Percentiles rank a stretch among this genome's conserved stretches.
These are phyloP conservation scores for Lutra lutra DNA, from an alignment of 2,797 vertebrate species.

Conservation along the genomic window DNA sequence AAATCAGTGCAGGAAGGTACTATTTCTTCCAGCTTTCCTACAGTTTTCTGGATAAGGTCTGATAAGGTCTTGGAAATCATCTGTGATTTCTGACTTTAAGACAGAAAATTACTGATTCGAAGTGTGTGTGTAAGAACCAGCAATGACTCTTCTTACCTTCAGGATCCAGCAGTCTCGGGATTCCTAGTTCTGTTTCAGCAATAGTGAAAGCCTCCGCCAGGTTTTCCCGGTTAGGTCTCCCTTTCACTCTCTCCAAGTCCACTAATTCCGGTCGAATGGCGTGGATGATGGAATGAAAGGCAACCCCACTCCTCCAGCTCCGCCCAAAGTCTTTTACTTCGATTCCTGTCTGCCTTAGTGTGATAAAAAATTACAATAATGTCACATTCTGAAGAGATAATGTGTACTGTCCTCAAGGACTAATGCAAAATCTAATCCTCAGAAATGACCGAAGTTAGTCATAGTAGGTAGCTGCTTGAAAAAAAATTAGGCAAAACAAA, in stretches of 20 bases:
- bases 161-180: constrained; percentile 96
- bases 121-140: background rate
- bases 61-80: background rate
- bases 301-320: constrained; percentile 97
- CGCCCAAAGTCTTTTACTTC: constrained; percentile 97
- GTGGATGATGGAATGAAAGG: constrained; percentile 95
- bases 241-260: constrained; percentile 92
- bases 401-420: background rate
- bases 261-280: constrained; percentile 95
- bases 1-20: background rate
- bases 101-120: too few relatives aligned
- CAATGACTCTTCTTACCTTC: constrained; percentile 89
- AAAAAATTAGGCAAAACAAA: background rate
- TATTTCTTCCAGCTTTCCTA: background rate
- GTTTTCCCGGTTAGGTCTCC: constrained; percentile 93
- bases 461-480: background rate
- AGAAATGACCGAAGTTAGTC: background rate
- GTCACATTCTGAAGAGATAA: background rate
- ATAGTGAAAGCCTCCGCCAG: constrained; percentile 96
- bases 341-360: constrained; percentile 90
- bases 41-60: background rate
- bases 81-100: background rate
- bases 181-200: constrained; percentile 94
- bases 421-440: background rate
- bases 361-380: background rate